Percentiles rank a stretch among this genome's conserved stretches.
Conservation (phyloP, 2,888 invertebrate species). For the Prosopocoilus inquinatus region DNA sequence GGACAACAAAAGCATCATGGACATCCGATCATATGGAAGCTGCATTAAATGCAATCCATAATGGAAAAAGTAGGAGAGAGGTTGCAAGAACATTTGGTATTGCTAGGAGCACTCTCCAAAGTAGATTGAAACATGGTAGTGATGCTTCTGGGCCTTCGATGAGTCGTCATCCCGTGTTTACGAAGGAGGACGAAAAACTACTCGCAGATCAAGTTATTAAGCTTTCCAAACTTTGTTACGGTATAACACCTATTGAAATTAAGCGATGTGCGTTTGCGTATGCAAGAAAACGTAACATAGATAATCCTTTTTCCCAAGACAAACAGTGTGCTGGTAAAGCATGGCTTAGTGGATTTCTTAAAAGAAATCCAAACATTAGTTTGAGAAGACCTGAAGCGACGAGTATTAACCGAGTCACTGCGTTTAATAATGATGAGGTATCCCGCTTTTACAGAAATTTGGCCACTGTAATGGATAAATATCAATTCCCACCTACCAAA, state of each 20-base stretch:
- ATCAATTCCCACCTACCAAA: background rate
- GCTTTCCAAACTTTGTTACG: constrained; percentile 22
- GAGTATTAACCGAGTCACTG: background rate
- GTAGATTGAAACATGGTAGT: background rate
- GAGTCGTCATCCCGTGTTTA: constrained; percentile 25
- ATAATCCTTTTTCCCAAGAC: constrained; percentile 30
- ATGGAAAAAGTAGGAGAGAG: background rate
- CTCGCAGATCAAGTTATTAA: constrained; percentile 18
- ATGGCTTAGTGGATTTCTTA: constrained; percentile 33
- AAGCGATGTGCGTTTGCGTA: constrained; percentile 20
- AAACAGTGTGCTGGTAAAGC: constrained; percentile 32
- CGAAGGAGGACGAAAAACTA: constrained; percentile 27
- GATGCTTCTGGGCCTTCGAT: constrained; percentile 14
- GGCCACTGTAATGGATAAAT: background rate
- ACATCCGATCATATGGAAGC: background rate
- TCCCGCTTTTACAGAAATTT: background rate
- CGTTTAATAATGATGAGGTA: background rate
- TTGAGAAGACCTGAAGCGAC: background rate
- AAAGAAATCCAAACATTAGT: constrained; percentile 22
- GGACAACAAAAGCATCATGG: no score
- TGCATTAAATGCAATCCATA: background rate
- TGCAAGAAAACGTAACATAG: constrained; percentile 26
- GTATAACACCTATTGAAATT: constrained; percentile 18
- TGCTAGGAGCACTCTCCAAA: background rate
- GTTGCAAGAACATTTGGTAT: background rate